Evolutionary conservation across 2,888 invertebrate species (phyloP), one percentile per base, ranked within the genome.

Genomic region (Macrophya alboannulata): DNA sequence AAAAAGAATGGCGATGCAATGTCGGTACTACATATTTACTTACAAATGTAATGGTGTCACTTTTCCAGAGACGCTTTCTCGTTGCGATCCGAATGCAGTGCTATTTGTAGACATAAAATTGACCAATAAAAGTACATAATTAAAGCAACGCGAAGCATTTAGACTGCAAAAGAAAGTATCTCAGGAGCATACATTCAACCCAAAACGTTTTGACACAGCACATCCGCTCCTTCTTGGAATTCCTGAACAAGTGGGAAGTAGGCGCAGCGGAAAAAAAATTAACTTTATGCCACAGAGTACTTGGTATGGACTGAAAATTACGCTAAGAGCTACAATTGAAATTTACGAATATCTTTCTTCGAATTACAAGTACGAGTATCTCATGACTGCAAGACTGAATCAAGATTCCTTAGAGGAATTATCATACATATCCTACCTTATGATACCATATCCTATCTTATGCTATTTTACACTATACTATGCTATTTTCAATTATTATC

Each of bases 321-420:
- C 86, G n/a, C 84, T 87, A n/a, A 72, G 85, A 43, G 84, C 21
- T 12, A 86, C 86, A n/a, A 55, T 88, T 2, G 85, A 87, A 59
- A 55, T 88, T 17, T 55, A 86, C 9, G 55, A 85, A 15, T 81
- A 84, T 79, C 71, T 87, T 43, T 48, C 71, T 5, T 59, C 55
- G 31, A 55, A 76, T 12, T 84, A 43, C 76, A 76, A 79, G 25
- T 87, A 84, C 55, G 40, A 86, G 8, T 89, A 87, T 85, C 43
- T 89, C 12, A 88, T 88, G 88, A 88, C 89, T 31, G 84, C 85
- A 40, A 79, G 88, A 59, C 86, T 89, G 0, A 87, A 88, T 68
- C 87, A 88, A 79, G 87, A 89, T 84, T 86, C 87, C 65, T 85
- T 88, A 25, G 88, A 88, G 86, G 89, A n/a, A n/a, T 88, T 74